These are phyloP conservation scores for Pachypanchax playfairii DNA, from an alignment of 2,113 vertebrate genomes.

Conservation along the genomic window DNA sequence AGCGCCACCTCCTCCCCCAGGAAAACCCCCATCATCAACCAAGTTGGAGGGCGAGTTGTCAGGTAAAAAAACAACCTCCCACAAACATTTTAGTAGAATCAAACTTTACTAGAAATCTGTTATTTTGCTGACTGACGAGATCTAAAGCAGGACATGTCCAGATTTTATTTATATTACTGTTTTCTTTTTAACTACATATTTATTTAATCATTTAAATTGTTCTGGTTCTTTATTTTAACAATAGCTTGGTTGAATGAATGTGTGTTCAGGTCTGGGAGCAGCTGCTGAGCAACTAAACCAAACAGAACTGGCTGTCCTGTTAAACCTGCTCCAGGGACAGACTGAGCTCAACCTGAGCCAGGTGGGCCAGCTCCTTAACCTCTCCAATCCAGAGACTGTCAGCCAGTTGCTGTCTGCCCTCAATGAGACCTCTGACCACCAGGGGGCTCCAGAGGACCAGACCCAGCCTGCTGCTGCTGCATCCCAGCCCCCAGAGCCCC, in stretches of 20 bases:
- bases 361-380: conserved; percentile 92
- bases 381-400: conserved; percentile 90
- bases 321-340: conserved; percentile 97
- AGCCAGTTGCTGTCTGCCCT: conserved; percentile 91
- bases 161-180: background rate
- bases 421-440: conserved; percentile 84
- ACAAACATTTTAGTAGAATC: background rate
- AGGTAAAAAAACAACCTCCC: conserved; percentile 61
- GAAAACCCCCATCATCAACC: conserved; percentile 56
- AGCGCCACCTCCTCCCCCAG: conserved; percentile 73
- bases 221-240: background rate
- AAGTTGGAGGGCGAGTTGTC: conserved; percentile 71
- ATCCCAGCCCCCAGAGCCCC: conserved; percentile 73
- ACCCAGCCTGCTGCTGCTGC: conserved; percentile 21
- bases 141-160: background rate
- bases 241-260: background rate
- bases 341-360: conserved; percentile 92
- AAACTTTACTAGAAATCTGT: background rate
- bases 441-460: conserved; percentile 79
- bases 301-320: conserved; percentile 91
- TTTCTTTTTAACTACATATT: no score
- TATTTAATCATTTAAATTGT: background rate
- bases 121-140: no score
- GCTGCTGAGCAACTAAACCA: conserved; percentile 97
- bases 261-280: conserved; percentile 83